A percentile compares a stretch with the other conserved stretches of the same genome.
Evolutionary conservation across 2,113 vertebrate species (phyloP).

Genomic region (Sorex araneus): DNA sequence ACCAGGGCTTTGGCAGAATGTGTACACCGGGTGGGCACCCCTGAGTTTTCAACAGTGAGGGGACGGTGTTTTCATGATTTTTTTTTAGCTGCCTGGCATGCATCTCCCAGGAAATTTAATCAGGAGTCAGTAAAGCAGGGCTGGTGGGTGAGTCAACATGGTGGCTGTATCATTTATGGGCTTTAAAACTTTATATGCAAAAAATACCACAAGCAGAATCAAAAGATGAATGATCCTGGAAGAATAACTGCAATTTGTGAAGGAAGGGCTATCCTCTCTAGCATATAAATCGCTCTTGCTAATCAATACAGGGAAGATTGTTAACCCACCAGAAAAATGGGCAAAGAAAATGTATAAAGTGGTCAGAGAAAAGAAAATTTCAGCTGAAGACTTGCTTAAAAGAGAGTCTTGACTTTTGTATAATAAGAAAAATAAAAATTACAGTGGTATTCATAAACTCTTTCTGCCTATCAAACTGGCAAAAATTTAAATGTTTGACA

Average conservation of each 20-base stretch:
- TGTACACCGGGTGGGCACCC: not conserved
- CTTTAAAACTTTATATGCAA: constrained; percentile 13
- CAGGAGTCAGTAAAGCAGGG: no score
- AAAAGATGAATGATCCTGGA: constrained; percentile 49
- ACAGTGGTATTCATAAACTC: not conserved
- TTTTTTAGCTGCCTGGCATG: no score
- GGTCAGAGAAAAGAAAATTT: constrained; percentile 43
- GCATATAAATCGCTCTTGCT: not conserved
- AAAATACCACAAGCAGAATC: constrained; percentile 26
- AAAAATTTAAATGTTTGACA: constrained; percentile 27
- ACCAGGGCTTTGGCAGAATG: no score
- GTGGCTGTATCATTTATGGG: not conserved
- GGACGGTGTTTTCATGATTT: no score
- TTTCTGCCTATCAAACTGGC: constrained; percentile 20
- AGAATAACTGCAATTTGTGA: constrained; percentile 10
- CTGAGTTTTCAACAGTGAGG: no score
- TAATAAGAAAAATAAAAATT: not conserved
- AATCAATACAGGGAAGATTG: constrained; percentile 30
- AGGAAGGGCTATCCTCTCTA: not conserved
- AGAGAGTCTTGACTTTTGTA: not conserved
- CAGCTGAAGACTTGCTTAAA: not conserved
- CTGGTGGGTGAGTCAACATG: no score
- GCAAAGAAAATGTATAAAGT: not conserved
- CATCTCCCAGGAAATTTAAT: no score
- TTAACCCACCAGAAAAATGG: not conserved